Base-by-base conservation (phyloP, 2,113 vertebrate species). In the Atractosteus spatula region DNA sequence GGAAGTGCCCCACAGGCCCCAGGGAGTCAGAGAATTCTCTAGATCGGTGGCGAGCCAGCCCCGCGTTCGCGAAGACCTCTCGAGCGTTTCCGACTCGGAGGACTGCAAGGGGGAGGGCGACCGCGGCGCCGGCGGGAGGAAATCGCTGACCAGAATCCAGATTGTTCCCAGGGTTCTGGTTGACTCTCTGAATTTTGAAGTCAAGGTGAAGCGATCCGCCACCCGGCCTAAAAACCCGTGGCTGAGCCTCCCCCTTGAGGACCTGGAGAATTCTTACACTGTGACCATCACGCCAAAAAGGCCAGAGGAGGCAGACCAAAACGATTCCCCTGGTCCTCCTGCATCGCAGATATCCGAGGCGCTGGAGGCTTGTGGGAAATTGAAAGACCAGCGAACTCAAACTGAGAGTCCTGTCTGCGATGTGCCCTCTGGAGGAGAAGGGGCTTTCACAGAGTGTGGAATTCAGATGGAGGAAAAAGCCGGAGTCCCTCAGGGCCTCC, bases 241-340 rank as follows among this genome's bases (percentile, higher is more conserved):
- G 90, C 84, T 92, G 0, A 89, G 90, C 77, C 70, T 92, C 11
- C 89, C 87, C 0, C 74, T 88, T 5, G 88, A 90, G 0, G 79
- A 90, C 57, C 76, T 91, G 72, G 88, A 86, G 55, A 88, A 84
- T 14, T 85, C 80, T 0, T 89, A 90, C 73, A 87, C 83, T 0
- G 88, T 91, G 42, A 89, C 84, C 8, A 82, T 90, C 2, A 83
- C 84, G 0, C 87, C 79, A 11, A 86, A 70, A 51, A 57, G 78
- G 0, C 75, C 54, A 73, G 55, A 7, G 1, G 8, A 74, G 0
- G 45, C 43, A 0, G 76, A 78, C 0, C 76, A 79, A 3, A 69
- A 3, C 8, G 63, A 75, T 2, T 14, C 12, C 1, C 3, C 41
- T 0, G 71, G 14, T 62, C 41, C 41, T 0, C 1, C 41, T 3